Conservation (phyloP, 1,140 invertebrate species). For the Drosophila bipectinata region DNA sequence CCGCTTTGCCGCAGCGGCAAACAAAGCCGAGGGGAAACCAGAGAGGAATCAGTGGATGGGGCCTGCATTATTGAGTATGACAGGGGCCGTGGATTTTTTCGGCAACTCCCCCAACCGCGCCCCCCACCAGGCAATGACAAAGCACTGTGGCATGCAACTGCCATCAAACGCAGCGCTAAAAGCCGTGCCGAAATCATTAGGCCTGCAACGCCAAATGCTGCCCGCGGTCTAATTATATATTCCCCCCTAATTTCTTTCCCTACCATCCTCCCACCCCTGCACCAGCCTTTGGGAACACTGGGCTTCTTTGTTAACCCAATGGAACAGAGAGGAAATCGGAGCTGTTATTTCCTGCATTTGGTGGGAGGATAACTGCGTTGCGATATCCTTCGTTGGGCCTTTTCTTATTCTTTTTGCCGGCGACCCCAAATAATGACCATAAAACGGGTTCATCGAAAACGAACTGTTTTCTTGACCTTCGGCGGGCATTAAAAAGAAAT, state of each 20-base stretch:
- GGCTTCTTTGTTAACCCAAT: constrained; percentile 11
- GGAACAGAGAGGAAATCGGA: constrained; percentile 40
- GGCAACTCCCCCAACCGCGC: constrained; percentile 9
- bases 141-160: constrained; percentile 33
- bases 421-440: constrained; percentile 37
- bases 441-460: constrained; percentile 66
- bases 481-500: constrained; percentile 78
- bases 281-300: neutral
- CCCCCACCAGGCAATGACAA: constrained; percentile 19
- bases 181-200: constrained; percentile 67
- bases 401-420: neutral
- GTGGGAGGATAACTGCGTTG: constrained; percentile 13
- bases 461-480: constrained; percentile 73
- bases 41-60: constrained; percentile 1
- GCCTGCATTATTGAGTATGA: constrained; percentile 47
- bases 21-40: constrained; percentile 1
- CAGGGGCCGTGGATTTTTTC: constrained; percentile 40
- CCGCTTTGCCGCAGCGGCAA: constrained; percentile 31
- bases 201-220: constrained; percentile 54
- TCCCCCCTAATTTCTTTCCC: constrained; percentile 21
- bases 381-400: constrained; percentile 7
- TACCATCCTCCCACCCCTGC: neutral
- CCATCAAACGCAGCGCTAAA: constrained; percentile 68
- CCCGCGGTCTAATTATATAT: constrained; percentile 63
- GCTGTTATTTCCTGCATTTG: constrained; percentile 45